Percentiles rank a stretch among this genome's conserved stretches.
Conservation (phyloP, 2,888 invertebrate genomes). For the Chrysolina oricalcia region DNA sequence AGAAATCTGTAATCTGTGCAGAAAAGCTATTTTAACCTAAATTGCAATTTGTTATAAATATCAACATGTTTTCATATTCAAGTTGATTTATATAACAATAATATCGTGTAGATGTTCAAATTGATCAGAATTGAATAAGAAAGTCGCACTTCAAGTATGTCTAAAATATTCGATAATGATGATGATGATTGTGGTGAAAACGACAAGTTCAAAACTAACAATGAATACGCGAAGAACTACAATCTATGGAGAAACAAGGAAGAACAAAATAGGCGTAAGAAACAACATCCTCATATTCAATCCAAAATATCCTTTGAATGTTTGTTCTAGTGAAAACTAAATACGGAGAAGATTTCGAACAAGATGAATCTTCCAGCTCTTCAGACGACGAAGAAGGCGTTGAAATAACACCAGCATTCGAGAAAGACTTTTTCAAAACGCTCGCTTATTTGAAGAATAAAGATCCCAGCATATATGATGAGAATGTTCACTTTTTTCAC, state of each 20-base stretch:
- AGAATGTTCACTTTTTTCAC: conserved; percentile 81
- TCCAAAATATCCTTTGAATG: conserved; percentile 1
- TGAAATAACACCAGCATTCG: conserved; percentile 79
- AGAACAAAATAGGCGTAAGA: conserved; percentile 85
- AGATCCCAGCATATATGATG: conserved; percentile 92
- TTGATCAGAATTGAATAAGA: too few species aligned
- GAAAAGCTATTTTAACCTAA: too few species aligned
- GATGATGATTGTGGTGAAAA: conserved; percentile 75
- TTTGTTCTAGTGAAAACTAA: conserved; percentile 80
- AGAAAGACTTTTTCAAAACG: conserved; percentile 91
- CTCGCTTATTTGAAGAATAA: conserved; percentile 89
- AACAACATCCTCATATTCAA: not conserved
- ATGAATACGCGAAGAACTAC: conserved; percentile 88
- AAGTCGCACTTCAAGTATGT: conserved; percentile 14
- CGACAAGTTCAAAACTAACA: conserved; percentile 79
- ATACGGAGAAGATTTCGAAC: conserved; percentile 77
- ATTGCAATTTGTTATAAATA: too few species aligned
- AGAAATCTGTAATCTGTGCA: too few species aligned
- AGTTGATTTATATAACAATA: too few species aligned
- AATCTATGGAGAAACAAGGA: conserved; percentile 90
- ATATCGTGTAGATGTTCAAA: too few species aligned
- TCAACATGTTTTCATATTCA: too few species aligned
- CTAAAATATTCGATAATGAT: conserved; percentile 57
- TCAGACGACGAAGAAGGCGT: conserved; percentile 79
- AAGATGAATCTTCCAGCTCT: conserved; percentile 72